These are phyloP conservation scores for Melanotaenia maccullochi DNA, from an alignment of 2,797 vertebrate species.

Conservation along the genomic window DNA sequence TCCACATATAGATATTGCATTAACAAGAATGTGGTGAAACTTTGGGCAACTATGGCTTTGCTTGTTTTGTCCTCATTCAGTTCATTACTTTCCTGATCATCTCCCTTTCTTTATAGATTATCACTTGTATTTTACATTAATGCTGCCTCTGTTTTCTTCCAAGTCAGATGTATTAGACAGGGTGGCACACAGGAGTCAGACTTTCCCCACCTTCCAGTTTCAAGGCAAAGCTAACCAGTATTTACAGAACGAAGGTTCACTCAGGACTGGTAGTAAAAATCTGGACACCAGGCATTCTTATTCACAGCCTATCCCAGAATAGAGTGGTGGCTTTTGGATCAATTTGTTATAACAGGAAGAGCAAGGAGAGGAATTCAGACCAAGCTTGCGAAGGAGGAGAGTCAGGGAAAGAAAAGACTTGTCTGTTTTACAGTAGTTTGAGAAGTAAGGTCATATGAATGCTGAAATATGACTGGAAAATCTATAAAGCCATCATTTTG, in stretches of 20 bases:
- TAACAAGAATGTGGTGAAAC: conserved; percentile 7
- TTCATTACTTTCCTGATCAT: conserved; percentile 16
- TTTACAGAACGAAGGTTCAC: conserved; percentile 55
- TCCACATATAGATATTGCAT: background rate
- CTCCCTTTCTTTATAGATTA: conserved; percentile 4
- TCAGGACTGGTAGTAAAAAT: conserved; percentile 56
- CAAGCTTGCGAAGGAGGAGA: conserved; percentile 65
- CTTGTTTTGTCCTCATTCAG: conserved; percentile 3
- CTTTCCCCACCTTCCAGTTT: conserved; percentile 39
- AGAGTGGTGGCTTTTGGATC: conserved; percentile 74
- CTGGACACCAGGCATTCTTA: conserved; percentile 68
- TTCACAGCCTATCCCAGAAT: conserved; percentile 74
- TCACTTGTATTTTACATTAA: conserved; percentile 27
- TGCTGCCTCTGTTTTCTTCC: conserved; percentile 5
- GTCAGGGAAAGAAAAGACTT: conserved; percentile 68
- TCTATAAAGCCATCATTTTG: conserved; percentile 84
- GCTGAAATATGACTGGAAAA: conserved; percentile 77
- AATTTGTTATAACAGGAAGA: conserved; percentile 77
- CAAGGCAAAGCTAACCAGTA: conserved; percentile 43
- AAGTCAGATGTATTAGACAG: conserved; percentile 23
- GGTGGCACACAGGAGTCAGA: conserved; percentile 45
- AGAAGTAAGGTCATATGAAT: conserved; percentile 69
- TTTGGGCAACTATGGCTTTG: conserved; percentile 2
- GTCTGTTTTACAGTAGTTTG: conserved; percentile 69
- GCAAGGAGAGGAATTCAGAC: conserved; percentile 73